Evolutionary conservation across 2,113 vertebrate genomes (phyloP).

Genomic region (Struthio camelus): DNA sequence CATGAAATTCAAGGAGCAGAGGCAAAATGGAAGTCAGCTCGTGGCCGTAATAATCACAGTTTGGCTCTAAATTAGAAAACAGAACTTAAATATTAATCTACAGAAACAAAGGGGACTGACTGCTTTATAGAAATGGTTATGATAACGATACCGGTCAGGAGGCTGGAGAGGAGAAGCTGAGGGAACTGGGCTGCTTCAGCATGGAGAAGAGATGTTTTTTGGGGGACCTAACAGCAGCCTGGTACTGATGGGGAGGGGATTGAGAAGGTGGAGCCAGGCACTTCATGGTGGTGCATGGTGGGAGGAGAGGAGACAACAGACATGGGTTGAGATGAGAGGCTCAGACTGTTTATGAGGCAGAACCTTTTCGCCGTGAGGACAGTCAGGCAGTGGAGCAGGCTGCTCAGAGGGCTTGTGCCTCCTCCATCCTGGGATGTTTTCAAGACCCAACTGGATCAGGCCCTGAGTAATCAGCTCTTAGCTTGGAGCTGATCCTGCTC

Average conservation of each 20-base stretch:
- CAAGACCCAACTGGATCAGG: no score
- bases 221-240: neutral
- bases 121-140: neutral
- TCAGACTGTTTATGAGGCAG: neutral
- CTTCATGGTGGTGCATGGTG: neutral
- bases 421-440: neutral
- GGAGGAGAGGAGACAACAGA: neutral
- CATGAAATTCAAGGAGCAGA: neutral
- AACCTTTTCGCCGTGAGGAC: neutral
- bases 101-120: neutral
- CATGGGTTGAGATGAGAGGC: neutral
- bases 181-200: neutral
- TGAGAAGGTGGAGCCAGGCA: neutral
- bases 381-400: neutral
- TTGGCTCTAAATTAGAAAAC: neutral
- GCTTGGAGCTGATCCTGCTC: neutral
- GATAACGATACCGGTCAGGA: neutral
- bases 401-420: neutral
- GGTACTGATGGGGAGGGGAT: neutral
- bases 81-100: neutral
- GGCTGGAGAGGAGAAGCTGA: neutral
- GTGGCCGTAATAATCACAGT: neutral
- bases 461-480: no score
- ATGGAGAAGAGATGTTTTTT: neutral
- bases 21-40: neutral